These are phyloP conservation scores for Achroia grisella DNA, from an alignment of 1,140 invertebrate species.

Conservation along the genomic window DNA sequence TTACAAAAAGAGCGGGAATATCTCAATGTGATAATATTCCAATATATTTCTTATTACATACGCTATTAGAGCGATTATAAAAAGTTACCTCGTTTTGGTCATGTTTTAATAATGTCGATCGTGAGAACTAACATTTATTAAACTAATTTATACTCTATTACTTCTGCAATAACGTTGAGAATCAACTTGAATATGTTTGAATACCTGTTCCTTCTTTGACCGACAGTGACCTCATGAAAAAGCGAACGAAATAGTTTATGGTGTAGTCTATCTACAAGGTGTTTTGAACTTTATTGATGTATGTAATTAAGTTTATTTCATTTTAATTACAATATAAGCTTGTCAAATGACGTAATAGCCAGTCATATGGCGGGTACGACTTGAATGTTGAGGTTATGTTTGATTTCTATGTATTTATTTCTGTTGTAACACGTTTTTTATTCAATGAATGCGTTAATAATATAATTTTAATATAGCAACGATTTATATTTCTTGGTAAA, in stretches of 20 bases:
- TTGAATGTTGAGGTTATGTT: too few species aligned
- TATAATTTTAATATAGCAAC: too few species aligned
- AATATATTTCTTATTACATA: constrained; percentile 6
- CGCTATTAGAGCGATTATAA: constrained; percentile 7
- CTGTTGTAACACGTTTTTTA: too few species aligned
- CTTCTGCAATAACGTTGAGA: constrained; percentile 4
- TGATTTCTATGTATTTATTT: too few species aligned
- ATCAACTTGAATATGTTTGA: constrained; percentile 8
- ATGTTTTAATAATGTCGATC: constrained; percentile 30
- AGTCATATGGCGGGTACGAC: background rate
- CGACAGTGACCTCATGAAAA: constrained; percentile 32
- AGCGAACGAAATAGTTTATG: constrained; percentile 27
- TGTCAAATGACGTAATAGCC: background rate
- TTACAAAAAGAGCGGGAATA: constrained; percentile 32
- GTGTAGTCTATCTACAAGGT: background rate
- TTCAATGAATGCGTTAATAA: too few species aligned
- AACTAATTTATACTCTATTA: constrained; percentile 12
- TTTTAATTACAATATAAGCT: background rate
- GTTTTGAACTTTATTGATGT: constrained; percentile 4
- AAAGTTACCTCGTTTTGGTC: constrained; percentile 9
- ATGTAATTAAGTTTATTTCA: constrained; percentile 1
- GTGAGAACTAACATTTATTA: constrained; percentile 25
- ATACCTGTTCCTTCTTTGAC: constrained; percentile 33
- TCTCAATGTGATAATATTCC: background rate
- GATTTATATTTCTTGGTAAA: too few species aligned